Percentiles rank a stretch among this genome's conserved stretches.
Evolutionary conservation across 1,140 invertebrate species (phyloP).

Genomic region (Pachyrhynchus sulphureomaculatus): DNA sequence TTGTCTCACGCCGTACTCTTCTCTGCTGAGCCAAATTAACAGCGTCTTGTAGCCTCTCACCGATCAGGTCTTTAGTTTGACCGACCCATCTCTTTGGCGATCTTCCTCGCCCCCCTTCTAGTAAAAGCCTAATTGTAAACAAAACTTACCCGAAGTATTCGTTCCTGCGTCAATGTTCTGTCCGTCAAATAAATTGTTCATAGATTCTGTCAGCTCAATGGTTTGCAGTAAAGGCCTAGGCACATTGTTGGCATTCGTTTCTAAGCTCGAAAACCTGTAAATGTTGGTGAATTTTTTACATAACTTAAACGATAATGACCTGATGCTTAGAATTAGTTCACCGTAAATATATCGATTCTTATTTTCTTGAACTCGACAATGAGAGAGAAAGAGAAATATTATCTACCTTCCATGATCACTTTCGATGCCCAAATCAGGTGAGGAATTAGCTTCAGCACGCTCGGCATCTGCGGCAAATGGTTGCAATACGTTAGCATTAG

Average conservation of each 20-base stretch:
- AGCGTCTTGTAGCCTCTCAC: too few relatives aligned
- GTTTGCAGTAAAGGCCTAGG: slow-evolving; percentile 53
- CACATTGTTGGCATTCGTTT: slow-evolving; percentile 53
- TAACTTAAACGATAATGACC: too few relatives aligned
- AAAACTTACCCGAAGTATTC: slow-evolving; percentile 2
- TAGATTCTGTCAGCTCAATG: slow-evolving; percentile 57
- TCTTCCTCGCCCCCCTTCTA: too few relatives aligned
- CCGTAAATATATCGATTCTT: too few relatives aligned
- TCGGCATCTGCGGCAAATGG: slow-evolving; percentile 39
- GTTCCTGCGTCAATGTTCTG: slow-evolving; percentile 42
- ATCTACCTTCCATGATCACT: slow-evolving; percentile 60
- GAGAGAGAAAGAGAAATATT: not conserved
- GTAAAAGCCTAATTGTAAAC: too few relatives aligned
- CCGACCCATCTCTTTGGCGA: too few relatives aligned
- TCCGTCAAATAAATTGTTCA: slow-evolving; percentile 58
- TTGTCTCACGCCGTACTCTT: too few relatives aligned
- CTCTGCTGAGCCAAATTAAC: too few relatives aligned
- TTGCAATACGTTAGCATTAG: slow-evolving; percentile 1
- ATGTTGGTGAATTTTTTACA: not conserved
- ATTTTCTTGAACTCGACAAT: too few relatives aligned
- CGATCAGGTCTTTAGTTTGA: too few relatives aligned
- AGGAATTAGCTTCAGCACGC: slow-evolving; percentile 56
- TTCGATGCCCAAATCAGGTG: slow-evolving; percentile 72
- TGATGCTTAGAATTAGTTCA: too few relatives aligned
- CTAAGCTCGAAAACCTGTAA: slow-evolving; percentile 55